Base-by-base conservation (phyloP, 1,140 invertebrate species). In the Lepidurus apus region DNA sequence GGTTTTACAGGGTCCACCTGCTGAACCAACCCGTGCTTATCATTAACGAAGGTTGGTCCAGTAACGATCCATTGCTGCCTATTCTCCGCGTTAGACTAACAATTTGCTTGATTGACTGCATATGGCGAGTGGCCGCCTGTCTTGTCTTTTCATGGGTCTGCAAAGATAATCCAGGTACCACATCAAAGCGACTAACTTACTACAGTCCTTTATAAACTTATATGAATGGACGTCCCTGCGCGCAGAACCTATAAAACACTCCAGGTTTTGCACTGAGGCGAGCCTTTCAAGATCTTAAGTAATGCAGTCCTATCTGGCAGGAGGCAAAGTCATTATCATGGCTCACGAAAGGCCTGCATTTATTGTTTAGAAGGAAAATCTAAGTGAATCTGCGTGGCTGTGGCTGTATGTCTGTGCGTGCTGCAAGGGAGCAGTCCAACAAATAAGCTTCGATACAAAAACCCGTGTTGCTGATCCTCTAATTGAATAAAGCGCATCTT, bases 41-140 rank as follows among this genome's bases (percentile, higher is more conserved):
- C 21, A 65, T 65, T 65, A 65, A 47, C 21, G 17, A 65, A 65
- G 53, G 53, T 34, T 21, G 53, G 53, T 17, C n/a, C 5, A 65
- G 53, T 9, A 65, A 65, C n/a, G 13, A 65, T 65, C 53, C 53
- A 65, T 65, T 65, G 17, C 53, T 65, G 21, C 53, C 9, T 65
- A 65, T 0, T 13, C 53, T 65, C 13, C 9, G 53, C 53, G 53
- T 65, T 65, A 21, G 13, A 17, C 53, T n/a, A 65, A 65, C 53
- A 65, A 65, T 65, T 65, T 65, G 53, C 53, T 65, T 65, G 53
- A 65, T 65, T 65, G 53, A 65, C 53, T 65, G 9, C 53, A 65
- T 65, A 65, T 17, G 0, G 13, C 6, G 53, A 13, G 53, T 65
- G 34, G 34, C 34, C 34, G 34, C 34, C 34, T 34, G 34, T 34